A percentile compares a stretch with the other conserved stretches of the same genome.
These are phyloP conservation scores for Rhorus exstirpatorius DNA, from an alignment of 2,888 invertebrate species.

Conservation along the genomic window DNA sequence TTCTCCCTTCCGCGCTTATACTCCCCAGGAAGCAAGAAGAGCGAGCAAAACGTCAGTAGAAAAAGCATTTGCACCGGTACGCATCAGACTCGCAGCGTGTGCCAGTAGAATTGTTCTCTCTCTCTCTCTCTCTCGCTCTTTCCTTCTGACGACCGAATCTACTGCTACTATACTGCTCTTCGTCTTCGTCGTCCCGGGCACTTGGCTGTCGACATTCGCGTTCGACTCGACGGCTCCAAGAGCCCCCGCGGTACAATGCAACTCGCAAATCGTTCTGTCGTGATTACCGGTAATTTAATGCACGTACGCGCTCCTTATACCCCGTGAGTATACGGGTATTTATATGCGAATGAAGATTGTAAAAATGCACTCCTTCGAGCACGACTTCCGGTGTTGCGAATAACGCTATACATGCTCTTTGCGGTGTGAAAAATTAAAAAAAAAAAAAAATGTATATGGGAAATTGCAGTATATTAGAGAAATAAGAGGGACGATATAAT, in stretches of 20 bases:
- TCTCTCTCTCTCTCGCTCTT: slow-evolving; percentile 19
- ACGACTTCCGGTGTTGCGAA: slow-evolving; percentile 62
- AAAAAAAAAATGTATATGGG: not conserved
- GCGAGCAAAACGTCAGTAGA: slow-evolving; percentile 12
- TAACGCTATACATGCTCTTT: slow-evolving; percentile 17
- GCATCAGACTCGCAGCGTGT: slow-evolving; percentile 48
- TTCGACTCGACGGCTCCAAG: slow-evolving; percentile 44
- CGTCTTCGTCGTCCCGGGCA: slow-evolving; percentile 53
- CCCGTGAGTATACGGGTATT: slow-evolving; percentile 3
- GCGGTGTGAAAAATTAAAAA: slow-evolving; percentile 32
- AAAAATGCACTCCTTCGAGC: slow-evolving; percentile 50
- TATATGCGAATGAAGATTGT: slow-evolving; percentile 37
- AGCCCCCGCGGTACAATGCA: slow-evolving; percentile 71
- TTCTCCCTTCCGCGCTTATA: slow-evolving; percentile 14
- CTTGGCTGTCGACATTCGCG: slow-evolving; percentile 53
- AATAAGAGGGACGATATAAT: slow-evolving; percentile 27
- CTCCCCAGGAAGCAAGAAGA: slow-evolving; percentile 23
- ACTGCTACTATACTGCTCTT: slow-evolving; percentile 22
- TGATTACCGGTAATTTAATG: slow-evolving; percentile 76
- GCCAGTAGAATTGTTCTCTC: slow-evolving; percentile 34
- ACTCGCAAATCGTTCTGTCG: slow-evolving; percentile 76
- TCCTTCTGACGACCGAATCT: slow-evolving; percentile 37
- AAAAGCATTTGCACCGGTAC: slow-evolving; percentile 39
- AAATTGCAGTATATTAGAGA: not conserved
- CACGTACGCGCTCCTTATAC: slow-evolving; percentile 40